A percentile compares a stretch with the other conserved stretches of the same genome.
phyloP scores from a whole-genome alignment of 2,113 vertebrate genomes.

The Rattus rattus region DNA sequence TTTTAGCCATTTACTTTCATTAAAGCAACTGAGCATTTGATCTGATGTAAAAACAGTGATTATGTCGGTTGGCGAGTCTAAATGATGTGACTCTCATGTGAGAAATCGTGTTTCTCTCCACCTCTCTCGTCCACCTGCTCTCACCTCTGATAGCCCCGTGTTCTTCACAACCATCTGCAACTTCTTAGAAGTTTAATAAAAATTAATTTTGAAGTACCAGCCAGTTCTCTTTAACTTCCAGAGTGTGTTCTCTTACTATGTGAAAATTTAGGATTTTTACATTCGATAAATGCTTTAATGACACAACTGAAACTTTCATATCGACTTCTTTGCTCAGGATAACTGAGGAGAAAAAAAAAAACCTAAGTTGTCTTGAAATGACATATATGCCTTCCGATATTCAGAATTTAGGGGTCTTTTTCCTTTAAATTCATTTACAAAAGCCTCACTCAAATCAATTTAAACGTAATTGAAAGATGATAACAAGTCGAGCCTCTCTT shows the following conservation, averaged over 20 bases:
- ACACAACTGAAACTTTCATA: background rate
- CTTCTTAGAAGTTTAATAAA: conserved; percentile 37
- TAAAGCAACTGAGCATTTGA: conserved; percentile 55
- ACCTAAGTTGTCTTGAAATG: conserved; percentile 14
- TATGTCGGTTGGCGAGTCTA: conserved; percentile 25
- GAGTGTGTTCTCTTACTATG: conserved; percentile 37
- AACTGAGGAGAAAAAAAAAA: background rate
- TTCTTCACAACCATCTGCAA: background rate
- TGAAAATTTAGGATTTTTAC: background rate
- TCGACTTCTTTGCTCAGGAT: background rate
- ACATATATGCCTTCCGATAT: background rate
- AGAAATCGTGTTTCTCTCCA: conserved; percentile 26
- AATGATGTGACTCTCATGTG: conserved; percentile 39
- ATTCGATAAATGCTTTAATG: conserved; percentile 15
- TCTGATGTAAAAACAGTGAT: conserved; percentile 32
- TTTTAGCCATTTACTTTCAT: conserved; percentile 45
- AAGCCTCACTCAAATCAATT: conserved; percentile 52
- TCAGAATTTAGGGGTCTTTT: background rate
- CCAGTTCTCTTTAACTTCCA: conserved; percentile 71
- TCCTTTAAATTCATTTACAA: background rate
- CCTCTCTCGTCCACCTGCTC: conserved; percentile 14
- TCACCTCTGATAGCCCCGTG: background rate
- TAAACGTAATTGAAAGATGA: conserved; percentile 37
- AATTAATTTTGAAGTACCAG: conserved; percentile 70
- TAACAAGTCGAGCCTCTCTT: conserved; percentile 50